phyloP scores from a whole-genome alignment of 2,113 vertebrate genomes.

The Pterocles burchelli region DNA sequence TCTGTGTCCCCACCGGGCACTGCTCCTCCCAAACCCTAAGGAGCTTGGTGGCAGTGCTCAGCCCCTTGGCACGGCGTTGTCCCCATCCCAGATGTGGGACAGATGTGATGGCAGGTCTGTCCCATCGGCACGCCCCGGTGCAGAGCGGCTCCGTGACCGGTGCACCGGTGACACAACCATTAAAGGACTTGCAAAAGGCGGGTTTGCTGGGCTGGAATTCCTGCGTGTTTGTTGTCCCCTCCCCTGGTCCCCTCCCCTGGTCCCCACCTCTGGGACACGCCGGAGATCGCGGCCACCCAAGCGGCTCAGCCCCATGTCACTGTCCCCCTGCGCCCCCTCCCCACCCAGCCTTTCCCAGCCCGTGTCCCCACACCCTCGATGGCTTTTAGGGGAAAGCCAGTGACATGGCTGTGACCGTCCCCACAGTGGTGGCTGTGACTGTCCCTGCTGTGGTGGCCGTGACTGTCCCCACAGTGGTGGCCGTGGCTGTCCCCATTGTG shows the following conservation, averaged over 20 bases:
- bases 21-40: not conserved
- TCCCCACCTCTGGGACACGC: not conserved
- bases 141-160: not conserved
- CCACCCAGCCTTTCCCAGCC: not conserved
- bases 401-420: too few relatives aligned
- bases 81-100: not conserved
- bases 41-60: not conserved
- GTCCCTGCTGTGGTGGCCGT: too few relatives aligned
- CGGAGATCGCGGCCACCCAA: rapidly evolving
- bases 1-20: not conserved
- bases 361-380: rapidly evolving
- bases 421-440: too few relatives aligned
- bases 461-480: too few relatives aligned
- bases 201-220: not conserved
- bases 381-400: not conserved
- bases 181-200: conserved; percentile 39
- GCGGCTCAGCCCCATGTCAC: not conserved
- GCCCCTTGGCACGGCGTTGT: not conserved
- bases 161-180: not conserved
- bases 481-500: too few relatives aligned
- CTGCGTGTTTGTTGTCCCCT: not conserved
- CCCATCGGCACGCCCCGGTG: not conserved
- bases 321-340: not conserved
- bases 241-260: not conserved
- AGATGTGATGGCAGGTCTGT: not conserved